Evolutionary conservation across 2,113 vertebrate species (phyloP).

Genomic region (Mus musculus): GRCm39 chr3:106429001-106429500

Average conservation of each 20-base stretch:
- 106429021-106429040: too few species aligned
- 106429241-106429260: not conserved
- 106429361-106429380: constrained; percentile 35
- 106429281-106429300: not conserved
- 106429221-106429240: constrained; percentile 1
- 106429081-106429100: too few species aligned
- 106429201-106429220: constrained; percentile 4
- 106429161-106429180: too few species aligned
- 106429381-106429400: constrained; percentile 20
- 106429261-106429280: not conserved
- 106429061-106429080: too few species aligned
- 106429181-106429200: too few species aligned
- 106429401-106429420: constrained; percentile 39
- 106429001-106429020: too few species aligned
- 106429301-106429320: not conserved
- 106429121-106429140: too few species aligned
- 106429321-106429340: not conserved
- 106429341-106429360: not conserved
- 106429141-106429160: too few species aligned
- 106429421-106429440: not conserved
- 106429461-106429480: not conserved
- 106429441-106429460: constrained; percentile 14
- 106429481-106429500: not conserved
- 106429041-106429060: too few species aligned
- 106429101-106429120: too few species aligned